Evolutionary conservation across 2,113 vertebrate species (phyloP), one percentile per base, ranked within the genome.

Genomic region (Xiphophorus couchianus): DNA sequence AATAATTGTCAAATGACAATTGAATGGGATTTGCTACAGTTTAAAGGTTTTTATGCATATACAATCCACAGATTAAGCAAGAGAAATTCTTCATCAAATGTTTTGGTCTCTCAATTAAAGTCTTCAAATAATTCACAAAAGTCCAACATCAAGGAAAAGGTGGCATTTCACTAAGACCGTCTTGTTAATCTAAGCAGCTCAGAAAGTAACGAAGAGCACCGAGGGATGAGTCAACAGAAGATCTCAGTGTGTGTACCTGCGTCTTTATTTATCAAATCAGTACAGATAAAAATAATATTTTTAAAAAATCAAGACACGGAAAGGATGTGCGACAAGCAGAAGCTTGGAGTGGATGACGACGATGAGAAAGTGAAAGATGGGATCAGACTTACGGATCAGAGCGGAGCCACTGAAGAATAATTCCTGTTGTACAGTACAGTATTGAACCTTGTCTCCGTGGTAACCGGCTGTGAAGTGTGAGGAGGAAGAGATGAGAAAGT

Each of bases 381-480:
- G 19, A 71, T 54, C 31, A 22, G 25, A 96, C 97, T 97, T 94
- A 99, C 98, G 94, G 89, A 88, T 99, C 97, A 76, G 98, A 98
- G 84, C 96, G 98, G 31, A 99, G 97, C 98, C 98, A 99, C 94
- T 99, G 97, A 69, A 99, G 95, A 82, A 99, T 97, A 86, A 99
- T 98, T 86, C 97, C 97, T 64, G 97, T 99, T 10, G 97, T 99
- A 89, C 97, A 99, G 91, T 99, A 99, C 72, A 99, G 90, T 91
- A 99, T 93, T 22, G 97, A 99, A 33, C 97, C 98, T 93, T 98
- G 97, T 93, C 95, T 96, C 95, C 97, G 95, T 91, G 98, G 98
- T 90, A 99, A 96, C 91, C 96, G 97, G 87, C 97, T 99, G 81
- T 84, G 85, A 80, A 79, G 82, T 27, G 12, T 51, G 44, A 78